Evolutionary conservation across 2,113 vertebrate species (phyloP).

Genomic region (Halcyon senegalensis): DNA sequence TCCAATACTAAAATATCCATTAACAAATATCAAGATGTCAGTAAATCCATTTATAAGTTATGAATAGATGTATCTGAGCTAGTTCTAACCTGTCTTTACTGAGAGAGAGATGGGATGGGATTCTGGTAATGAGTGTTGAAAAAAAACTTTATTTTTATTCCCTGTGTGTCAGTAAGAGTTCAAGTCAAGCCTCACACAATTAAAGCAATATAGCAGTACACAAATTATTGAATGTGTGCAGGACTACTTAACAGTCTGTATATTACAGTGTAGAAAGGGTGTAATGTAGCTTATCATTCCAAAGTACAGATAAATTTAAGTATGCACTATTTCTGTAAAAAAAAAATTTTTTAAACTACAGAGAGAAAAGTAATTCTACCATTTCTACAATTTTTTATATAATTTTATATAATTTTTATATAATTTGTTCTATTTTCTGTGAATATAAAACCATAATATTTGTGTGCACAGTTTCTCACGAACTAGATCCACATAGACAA

Average conservation of each 20-base stretch:
- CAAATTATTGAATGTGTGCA: not conserved
- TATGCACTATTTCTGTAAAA: not conserved
- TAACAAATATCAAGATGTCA: not conserved
- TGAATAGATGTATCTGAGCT: not conserved
- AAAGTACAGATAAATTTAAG: not conserved
- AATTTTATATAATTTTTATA: too few relatives aligned
- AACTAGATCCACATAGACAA: not conserved
- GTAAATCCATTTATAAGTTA: not conserved
- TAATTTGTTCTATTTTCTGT: not conserved
- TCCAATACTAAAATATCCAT: conserved; percentile 23
- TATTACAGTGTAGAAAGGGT: not conserved
- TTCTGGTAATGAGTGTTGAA: not conserved
- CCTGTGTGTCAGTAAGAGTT: not conserved
- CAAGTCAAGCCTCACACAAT: not conserved
- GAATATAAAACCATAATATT: not conserved
- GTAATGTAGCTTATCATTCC: not conserved
- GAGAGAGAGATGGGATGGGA: not conserved
- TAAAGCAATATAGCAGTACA: not conserved
- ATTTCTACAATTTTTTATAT: too few relatives aligned
- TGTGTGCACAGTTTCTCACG: not conserved
- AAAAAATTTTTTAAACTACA: not conserved
- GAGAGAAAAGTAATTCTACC: not conserved
- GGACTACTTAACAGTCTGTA: not conserved
- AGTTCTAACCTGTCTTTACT: not conserved
- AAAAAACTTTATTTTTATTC: not conserved